Conservation (phyloP, 2,888 invertebrate genomes). For the Eugnorisma glareosa region DNA sequence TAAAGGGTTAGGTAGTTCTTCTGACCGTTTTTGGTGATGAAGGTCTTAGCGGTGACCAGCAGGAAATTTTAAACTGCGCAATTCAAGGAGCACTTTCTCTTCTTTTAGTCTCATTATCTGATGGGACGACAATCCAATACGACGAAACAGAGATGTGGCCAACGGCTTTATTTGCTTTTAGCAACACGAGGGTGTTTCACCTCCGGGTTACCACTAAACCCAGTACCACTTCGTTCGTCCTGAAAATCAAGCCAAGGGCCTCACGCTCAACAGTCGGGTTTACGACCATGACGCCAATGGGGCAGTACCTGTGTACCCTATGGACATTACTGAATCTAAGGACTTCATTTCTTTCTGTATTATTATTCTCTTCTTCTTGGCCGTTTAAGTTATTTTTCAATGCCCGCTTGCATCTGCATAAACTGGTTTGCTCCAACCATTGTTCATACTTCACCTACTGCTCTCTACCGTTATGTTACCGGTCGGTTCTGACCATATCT, state of each 20-base stretch:
- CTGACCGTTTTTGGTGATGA: background rate
- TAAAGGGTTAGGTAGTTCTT: background rate
- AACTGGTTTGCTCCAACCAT: background rate
- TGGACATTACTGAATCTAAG: background rate
- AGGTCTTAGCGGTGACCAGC: background rate
- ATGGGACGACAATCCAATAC: background rate
- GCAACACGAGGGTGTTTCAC: background rate
- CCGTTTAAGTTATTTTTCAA: background rate
- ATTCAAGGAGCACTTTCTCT: too few species aligned
- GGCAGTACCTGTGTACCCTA: background rate
- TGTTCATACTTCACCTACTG: slow-evolving; percentile 35
- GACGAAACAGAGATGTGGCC: background rate
- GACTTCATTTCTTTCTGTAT: background rate
- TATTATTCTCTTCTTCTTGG: background rate
- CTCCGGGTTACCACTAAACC: background rate
- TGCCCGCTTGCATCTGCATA: background rate
- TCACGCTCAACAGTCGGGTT: too few species aligned
- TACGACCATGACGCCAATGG: too few species aligned
- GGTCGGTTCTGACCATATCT: slow-evolving; percentile 55
- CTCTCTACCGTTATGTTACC: background rate
- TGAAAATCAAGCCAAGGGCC: background rate
- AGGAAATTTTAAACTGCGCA: background rate
- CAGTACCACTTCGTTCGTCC: background rate
- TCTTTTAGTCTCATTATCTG: background rate
- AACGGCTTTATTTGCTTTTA: background rate